These are phyloP conservation scores for Melanotaenia maccullochi DNA, from an alignment of 2,797 vertebrate genomes.

Conservation along the genomic window DNA sequence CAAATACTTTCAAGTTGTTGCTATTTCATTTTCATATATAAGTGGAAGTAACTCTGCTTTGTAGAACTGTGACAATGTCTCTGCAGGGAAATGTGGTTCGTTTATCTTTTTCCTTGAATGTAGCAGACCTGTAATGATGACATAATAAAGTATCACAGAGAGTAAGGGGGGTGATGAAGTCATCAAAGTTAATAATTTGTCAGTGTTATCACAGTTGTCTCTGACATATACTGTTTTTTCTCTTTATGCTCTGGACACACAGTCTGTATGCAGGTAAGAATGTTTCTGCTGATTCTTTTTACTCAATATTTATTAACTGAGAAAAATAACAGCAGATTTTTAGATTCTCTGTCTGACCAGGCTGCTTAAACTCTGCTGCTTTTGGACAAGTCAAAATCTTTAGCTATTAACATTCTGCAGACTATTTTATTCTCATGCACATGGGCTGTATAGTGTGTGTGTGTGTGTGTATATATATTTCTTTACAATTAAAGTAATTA, in stretches of 20 bases:
- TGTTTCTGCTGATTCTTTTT: not conserved
- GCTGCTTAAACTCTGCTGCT: not conserved
- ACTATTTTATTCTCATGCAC: not conserved
- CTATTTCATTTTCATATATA: not conserved
- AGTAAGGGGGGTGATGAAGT: conserved; percentile 19
- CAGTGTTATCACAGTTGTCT: not conserved
- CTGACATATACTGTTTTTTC: conserved; percentile 3
- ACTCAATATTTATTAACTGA: not conserved
- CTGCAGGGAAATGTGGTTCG: not conserved
- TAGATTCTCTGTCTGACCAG: not conserved
- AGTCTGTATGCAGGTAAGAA: conserved; percentile 29
- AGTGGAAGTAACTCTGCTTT: not conserved
- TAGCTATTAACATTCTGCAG: not conserved
- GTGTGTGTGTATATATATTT: too few species aligned
- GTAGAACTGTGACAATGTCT: not conserved
- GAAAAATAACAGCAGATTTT: not conserved
- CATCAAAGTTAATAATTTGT: conserved; percentile 60
- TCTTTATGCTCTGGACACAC: conserved; percentile 6
- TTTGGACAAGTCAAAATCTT: not conserved
- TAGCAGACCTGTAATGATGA: not conserved
- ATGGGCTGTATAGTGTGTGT: not conserved
- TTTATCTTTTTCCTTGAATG: not conserved
- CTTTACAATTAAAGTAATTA: too few species aligned
- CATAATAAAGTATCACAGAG: not conserved
- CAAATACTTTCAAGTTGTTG: not conserved